Evolutionary conservation across 2,797 vertebrate genomes (phyloP).

Genomic region (Scarus forsteni): DNA sequence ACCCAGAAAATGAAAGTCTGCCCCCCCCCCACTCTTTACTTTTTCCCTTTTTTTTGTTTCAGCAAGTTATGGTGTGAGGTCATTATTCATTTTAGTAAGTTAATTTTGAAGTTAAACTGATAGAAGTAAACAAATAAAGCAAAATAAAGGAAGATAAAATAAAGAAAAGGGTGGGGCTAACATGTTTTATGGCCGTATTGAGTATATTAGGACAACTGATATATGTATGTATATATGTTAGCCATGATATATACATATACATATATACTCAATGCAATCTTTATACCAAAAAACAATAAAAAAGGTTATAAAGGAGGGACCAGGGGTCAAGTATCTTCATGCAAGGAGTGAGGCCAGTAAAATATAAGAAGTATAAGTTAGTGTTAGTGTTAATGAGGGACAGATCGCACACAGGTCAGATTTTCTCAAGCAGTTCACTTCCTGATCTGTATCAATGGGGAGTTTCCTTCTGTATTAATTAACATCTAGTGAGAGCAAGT

Average conservation of each 20-base stretch:
- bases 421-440: constrained; percentile 64
- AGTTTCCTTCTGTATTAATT: constrained; percentile 26
- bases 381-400: constrained; percentile 81
- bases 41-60: constrained; percentile 58
- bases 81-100: constrained; percentile 80
- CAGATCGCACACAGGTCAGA: constrained; percentile 71
- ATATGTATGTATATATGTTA: constrained; percentile 84
- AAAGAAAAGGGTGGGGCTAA: constrained; percentile 61
- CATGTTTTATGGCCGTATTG: constrained; percentile 74
- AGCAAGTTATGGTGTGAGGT: constrained; percentile 71
- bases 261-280: constrained; percentile 82
- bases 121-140: constrained; percentile 24
- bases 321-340: constrained; percentile 66
- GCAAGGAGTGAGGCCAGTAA: constrained; percentile 74
- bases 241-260: constrained; percentile 80
- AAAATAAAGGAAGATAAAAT: constrained; percentile 35
- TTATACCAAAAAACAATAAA: constrained; percentile 40
- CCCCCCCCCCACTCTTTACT: constrained; percentile 54
- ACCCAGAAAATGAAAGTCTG: constrained; percentile 61
- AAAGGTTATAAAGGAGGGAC: constrained; percentile 2
- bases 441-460: constrained; percentile 69
- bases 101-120: constrained; percentile 66
- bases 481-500: constrained; percentile 77
- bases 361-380: constrained; percentile 72
- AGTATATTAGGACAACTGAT: constrained; percentile 75